Evolutionary conservation across 2,113 vertebrate species (phyloP).

Genomic region (Podocnemis expansa): DNA sequence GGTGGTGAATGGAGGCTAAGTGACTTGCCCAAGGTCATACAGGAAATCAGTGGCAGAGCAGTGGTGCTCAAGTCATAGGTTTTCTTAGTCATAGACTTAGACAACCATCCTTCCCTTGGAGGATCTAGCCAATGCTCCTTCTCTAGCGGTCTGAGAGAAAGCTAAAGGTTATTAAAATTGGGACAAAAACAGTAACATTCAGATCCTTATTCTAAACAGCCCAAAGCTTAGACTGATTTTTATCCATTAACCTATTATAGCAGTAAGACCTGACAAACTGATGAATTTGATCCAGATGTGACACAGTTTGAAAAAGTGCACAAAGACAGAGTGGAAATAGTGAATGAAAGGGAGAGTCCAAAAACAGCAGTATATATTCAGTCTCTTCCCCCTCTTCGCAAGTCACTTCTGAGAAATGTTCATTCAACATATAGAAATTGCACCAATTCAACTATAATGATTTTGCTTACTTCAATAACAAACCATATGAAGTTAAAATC

Average conservation of each 20-base stretch:
- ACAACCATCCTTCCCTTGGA: not conserved
- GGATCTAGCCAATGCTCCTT: not conserved
- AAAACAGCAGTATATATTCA: not conserved
- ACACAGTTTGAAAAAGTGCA: no score
- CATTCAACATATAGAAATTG: conserved; percentile 49
- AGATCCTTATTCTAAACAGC: not conserved
- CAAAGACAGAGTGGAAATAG: no score
- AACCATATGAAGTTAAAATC: conserved; percentile 72
- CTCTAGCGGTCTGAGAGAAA: not conserved
- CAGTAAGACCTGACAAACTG: no score
- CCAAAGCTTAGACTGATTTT: not conserved
- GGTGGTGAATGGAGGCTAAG: accelerated
- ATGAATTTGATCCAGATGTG: no score
- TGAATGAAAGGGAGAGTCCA: not conserved
- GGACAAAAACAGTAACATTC: not conserved
- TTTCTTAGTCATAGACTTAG: not conserved
- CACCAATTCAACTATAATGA: conserved; percentile 68
- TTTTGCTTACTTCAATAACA: conserved; percentile 68
- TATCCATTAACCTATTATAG: no score
- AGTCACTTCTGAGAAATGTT: conserved; percentile 32
- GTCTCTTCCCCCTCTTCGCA: not conserved
- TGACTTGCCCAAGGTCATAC: accelerated
- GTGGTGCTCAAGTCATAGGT: not conserved
- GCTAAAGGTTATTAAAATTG: not conserved
- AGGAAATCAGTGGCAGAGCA: not conserved